Percentiles rank a stretch among this genome's conserved stretches.
These are phyloP conservation scores for Psilopsiagon aurifrons DNA, from an alignment of 2,113 vertebrate genomes.

Conservation along the genomic window DNA sequence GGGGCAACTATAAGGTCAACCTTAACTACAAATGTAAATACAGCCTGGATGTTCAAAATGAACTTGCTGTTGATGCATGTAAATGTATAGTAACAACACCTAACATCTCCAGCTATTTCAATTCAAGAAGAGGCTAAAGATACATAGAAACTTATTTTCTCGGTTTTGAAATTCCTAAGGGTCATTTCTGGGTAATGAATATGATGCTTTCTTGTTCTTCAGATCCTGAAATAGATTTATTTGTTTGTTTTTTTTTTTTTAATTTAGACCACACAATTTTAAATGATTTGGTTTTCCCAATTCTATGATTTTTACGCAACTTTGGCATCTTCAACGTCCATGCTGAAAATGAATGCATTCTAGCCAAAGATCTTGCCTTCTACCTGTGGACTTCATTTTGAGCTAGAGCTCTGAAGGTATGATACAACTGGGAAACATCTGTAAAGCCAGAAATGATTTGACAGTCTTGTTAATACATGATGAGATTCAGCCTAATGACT, in stretches of 20 bases:
- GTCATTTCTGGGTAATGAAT: not conserved
- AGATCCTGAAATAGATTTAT: not conserved
- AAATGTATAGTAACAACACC: not conserved
- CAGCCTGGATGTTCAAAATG: not conserved
- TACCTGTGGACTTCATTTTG: not conserved
- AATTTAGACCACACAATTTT: not conserved
- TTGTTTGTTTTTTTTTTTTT: not conserved
- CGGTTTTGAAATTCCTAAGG: not conserved
- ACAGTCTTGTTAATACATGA: not conserved
- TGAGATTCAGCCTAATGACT: not conserved
- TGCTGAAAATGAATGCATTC: not conserved
- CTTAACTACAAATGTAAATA: not conserved
- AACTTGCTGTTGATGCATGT: not conserved
- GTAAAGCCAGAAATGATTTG: not conserved
- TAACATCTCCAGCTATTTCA: not conserved
- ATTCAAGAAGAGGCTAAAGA: not conserved
- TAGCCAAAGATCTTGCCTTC: not conserved
- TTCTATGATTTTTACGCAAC: not conserved
- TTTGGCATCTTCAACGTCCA: not conserved
- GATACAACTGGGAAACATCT: not conserved
- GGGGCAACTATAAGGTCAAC: not conserved
- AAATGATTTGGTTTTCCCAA: not conserved
- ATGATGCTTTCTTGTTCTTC: not conserved
- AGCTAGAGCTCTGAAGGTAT: not conserved
- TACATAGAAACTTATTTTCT: not conserved